These are phyloP conservation scores for Thereva unica DNA, from an alignment of 2,888 invertebrate species.

Conservation along the genomic window DNA sequence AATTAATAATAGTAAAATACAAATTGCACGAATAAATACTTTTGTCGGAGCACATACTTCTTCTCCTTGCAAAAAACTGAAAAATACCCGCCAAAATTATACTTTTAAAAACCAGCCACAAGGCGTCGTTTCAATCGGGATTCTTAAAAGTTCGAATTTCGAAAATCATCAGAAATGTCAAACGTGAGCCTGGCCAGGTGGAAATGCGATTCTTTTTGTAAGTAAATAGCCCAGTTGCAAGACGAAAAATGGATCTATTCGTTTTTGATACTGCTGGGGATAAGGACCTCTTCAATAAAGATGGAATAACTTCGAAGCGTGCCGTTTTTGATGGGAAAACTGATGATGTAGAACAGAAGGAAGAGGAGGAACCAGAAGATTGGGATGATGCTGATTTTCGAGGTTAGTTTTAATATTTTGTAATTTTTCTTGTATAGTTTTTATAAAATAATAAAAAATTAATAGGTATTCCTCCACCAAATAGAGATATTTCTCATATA, in stretches of 20 bases:
- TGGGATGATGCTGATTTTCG: conserved; percentile 44
- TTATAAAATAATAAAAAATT: conserved; percentile 32
- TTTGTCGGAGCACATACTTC: too few species aligned
- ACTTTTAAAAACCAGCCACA: too few species aligned
- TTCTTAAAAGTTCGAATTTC: too few species aligned
- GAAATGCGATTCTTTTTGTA: too few species aligned
- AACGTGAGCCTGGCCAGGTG: too few species aligned
- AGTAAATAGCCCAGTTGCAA: not conserved
- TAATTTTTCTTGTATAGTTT: not conserved
- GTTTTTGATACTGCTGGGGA: conserved; percentile 52
- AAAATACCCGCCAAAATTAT: too few species aligned
- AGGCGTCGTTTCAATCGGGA: too few species aligned
- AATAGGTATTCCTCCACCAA: conserved; percentile 47
- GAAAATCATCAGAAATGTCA: too few species aligned
- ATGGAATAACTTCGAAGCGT: conserved; percentile 7
- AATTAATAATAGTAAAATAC: too few species aligned
- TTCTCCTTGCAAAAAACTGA: too few species aligned
- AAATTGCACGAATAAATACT: too few species aligned
- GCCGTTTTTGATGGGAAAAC: conserved; percentile 1
- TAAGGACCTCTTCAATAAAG: conserved; percentile 45
- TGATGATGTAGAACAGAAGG: not conserved
- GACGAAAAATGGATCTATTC: conserved; percentile 50
- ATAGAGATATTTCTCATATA: conserved; percentile 45
- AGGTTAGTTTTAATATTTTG: conserved; percentile 44
- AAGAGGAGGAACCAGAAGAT: conserved; percentile 31